These are phyloP conservation scores for Danio aesculapii DNA, from an alignment of 2,797 vertebrate genomes.

Conservation along the genomic window DNA sequence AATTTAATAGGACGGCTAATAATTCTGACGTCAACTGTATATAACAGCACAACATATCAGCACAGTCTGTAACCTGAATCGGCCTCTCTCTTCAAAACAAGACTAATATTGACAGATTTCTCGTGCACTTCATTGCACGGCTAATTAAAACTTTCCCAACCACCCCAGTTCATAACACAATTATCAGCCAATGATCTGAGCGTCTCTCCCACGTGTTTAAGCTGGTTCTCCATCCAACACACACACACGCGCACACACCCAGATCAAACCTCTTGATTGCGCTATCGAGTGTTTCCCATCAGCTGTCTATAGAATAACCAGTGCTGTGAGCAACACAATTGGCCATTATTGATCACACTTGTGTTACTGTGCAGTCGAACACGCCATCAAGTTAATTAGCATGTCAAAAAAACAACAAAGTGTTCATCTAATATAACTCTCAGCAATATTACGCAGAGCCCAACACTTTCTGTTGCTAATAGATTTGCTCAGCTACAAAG, in stretches of 20 bases:
- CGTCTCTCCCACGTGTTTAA: not conserved
- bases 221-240: not conserved
- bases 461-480: not conserved
- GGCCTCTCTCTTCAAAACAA: conserved; percentile 23
- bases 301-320: conserved; percentile 63
- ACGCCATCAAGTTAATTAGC: conserved; percentile 11
- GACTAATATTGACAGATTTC: conserved; percentile 60
- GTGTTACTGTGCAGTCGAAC: not conserved
- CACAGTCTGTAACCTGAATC: not conserved
- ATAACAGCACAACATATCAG: not conserved
- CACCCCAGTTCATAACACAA: conserved; percentile 63
- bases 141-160: conserved; percentile 73
- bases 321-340: conserved; percentile 46
- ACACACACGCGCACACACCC: too few relatives aligned
- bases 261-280: conserved; percentile 40
- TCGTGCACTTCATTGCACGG: conserved; percentile 56
- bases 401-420: not conserved
- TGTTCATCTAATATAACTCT: not conserved
- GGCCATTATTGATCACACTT: conserved; percentile 55
- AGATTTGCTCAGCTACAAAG: not conserved
- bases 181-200: conserved; percentile 67
- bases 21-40: too few relatives aligned
- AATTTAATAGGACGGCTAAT: too few relatives aligned
- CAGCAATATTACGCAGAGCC: not conserved
- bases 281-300: conserved; percentile 62